Base-by-base conservation (phyloP, 2,888 invertebrate genomes). In the Chrysopilus asiliformis region DNA sequence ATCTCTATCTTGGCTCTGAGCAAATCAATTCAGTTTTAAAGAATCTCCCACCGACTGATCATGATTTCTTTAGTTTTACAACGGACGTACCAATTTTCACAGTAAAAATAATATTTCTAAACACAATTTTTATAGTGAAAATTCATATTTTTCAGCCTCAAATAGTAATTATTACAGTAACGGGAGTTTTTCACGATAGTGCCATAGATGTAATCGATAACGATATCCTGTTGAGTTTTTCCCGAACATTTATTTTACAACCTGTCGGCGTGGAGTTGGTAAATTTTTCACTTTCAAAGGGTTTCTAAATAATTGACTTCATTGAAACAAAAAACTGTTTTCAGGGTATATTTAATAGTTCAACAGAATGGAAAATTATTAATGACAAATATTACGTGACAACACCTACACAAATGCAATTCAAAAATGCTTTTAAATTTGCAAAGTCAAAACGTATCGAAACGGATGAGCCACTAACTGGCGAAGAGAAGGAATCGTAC, bases 61-160 rank as follows among this genome's bases (percentile, higher is more conserved):
- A 45, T 28, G 43, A 45, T 37, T 34, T 44, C 16, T 34, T 19
- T 14, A 40, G 40, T 26, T 45, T 45, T 35, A 44, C 41, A 5
- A 40, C 36, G 2, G 45, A 44, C 31, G 28, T 36, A 9, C 32
- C 36, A 2, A 20, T 29, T 15, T 38, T 35, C 14, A 41, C 36
- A 27, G 42, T 41, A 18, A 17, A 28, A 18, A 33, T 4, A 33
- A 13, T 6, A 33, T 28, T 6, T 14, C 15, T 2, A n/a, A n/a
- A n/a, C n/a, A n/a, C n/a, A n/a, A n/a, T n/a, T n/a, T n/a, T n/a
- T n/a, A n/a, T n/a, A n/a, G n/a, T n/a, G n/a, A n/a, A n/a, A n/a
- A n/a, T n/a, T n/a, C n/a, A n/a, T n/a, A n/a, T n/a, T n/a, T n/a
- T 22, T 8, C 22, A 22, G 22, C 7, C 22, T 22, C 7, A 22